phyloP scores from a whole-genome alignment of 2,113 vertebrate genomes.

The Megalops atlanticus region DNA sequence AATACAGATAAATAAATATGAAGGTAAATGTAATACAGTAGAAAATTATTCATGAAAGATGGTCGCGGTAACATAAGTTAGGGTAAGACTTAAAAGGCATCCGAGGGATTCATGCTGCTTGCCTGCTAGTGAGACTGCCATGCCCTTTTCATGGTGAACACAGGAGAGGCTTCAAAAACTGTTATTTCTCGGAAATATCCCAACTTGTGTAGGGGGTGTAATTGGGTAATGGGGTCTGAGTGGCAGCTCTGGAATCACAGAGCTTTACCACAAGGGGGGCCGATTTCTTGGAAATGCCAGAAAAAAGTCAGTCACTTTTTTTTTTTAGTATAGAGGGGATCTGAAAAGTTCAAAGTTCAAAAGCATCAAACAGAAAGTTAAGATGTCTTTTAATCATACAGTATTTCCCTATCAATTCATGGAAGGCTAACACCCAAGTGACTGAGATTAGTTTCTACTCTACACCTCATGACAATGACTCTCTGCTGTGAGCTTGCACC shows the following conservation, averaged over 20 bases:
- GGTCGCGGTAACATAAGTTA: not conserved
- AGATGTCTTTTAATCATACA: not conserved
- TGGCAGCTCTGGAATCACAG: not conserved
- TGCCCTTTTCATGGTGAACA: not conserved
- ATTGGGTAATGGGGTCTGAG: not conserved
- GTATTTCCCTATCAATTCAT: not conserved
- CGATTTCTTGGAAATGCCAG: not conserved
- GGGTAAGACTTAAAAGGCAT: not conserved
- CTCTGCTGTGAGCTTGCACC: too few species aligned
- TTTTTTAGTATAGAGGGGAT: not conserved
- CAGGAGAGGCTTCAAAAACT: not conserved
- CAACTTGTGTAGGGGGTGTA: not conserved
- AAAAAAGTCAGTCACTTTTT: not conserved
- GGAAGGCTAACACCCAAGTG: not conserved
- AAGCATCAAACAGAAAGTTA: not conserved
- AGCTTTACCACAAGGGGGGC: not conserved
- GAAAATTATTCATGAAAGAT: too few species aligned
- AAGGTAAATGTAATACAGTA: too few species aligned
- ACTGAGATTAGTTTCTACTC: too few species aligned
- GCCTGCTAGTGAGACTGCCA: not conserved
- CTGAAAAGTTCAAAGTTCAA: not conserved
- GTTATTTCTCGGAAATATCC: not conserved
- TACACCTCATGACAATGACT: too few species aligned
- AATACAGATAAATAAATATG: too few species aligned
- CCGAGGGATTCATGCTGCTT: not conserved